Percentiles rank a stretch among this genome's conserved stretches.
Conservation (phyloP, 1,140 invertebrate species). For the Habropoda laboriosa region DNA sequence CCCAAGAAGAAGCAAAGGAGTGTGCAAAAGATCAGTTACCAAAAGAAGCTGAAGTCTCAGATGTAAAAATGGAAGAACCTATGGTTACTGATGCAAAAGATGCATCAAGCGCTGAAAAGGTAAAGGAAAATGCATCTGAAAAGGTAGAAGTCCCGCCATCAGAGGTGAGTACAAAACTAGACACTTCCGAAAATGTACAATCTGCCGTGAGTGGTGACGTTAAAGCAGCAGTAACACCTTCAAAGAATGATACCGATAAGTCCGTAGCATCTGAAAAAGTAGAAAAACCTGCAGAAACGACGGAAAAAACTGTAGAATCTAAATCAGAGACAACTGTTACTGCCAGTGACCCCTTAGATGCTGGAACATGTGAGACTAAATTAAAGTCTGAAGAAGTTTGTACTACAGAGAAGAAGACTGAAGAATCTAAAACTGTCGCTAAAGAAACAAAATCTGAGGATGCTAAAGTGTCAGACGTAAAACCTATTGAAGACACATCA, state of each 20-base stretch:
- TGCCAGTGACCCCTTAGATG: constrained; percentile 41
- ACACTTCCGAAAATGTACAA: constrained; percentile 34
- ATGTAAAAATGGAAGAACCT: constrained; percentile 31
- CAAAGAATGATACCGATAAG: constrained; percentile 46
- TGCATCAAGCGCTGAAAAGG: constrained; percentile 19
- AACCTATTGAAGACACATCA: background rate
- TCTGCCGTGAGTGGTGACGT: background rate
- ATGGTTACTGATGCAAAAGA: constrained; percentile 48
- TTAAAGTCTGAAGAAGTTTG: constrained; percentile 47
- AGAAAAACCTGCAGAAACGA: constrained; percentile 42
- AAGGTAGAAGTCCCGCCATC: constrained; percentile 19
- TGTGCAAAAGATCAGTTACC: constrained; percentile 26
- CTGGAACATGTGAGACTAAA: constrained; percentile 37
- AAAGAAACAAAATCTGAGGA: constrained; percentile 53
- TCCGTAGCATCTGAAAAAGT: constrained; percentile 38
- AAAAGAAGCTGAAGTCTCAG: constrained; percentile 21
- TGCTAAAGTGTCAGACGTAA: constrained; percentile 31
- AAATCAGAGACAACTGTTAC: background rate
- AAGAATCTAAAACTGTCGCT: constrained; percentile 28
- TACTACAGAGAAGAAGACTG: constrained; percentile 58
- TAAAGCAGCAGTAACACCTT: background rate
- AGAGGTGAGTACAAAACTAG: constrained; percentile 42
- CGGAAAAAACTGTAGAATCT: constrained; percentile 34
- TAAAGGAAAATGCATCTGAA: constrained; percentile 10
- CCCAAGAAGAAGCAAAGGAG: constrained; percentile 18